Base-by-base conservation (phyloP, 2,797 vertebrate genomes). In the Halcyon badia region DNA sequence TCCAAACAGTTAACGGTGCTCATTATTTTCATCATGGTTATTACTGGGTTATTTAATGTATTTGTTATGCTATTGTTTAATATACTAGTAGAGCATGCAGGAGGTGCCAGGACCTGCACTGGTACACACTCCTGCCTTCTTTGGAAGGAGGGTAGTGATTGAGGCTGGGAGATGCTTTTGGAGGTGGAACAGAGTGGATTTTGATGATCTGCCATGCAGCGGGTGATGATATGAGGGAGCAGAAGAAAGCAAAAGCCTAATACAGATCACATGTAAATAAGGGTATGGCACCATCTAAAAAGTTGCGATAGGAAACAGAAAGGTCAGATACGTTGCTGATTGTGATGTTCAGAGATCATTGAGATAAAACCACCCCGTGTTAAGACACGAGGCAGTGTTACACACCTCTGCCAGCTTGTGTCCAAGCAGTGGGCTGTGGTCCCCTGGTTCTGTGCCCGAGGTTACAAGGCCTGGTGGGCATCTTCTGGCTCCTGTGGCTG, bases 1-100 rank as follows among this genome's bases (percentile, higher is more conserved):
- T 90, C 52, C 90, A 89, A 92, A 96, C 65, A 62, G 95, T 95
- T 96, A 96, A 94, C 60, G 17, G 31, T 77, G 35, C 69, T 94
- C 33, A 25, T 92, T 89, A 64, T 90, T 96, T 80, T 92, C 51
- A 69, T 92, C 83, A 33, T 52, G 60, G 48, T 82, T 95, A 87
- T 96, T 92, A 49, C 51, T 39, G 28, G 42, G 48, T 79, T 90
- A 92, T 90, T 96, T 87, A 85, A 87, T 83, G 68, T 89, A 70
- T 92, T 94, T 83, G 73, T 66, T 94, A 31, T 33, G 56, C 76
- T 96, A 60, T 28, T 95, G 56, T 94, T 94, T 83, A 66, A 28
- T 92, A 28, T n/a, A 89, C 57, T 83, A 69, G 76, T 60, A 39
- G 19, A 52, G 39, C 42, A 21, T 1, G 3, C 10, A 35, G 64